Evolutionary conservation across 2,797 vertebrate genomes (phyloP).

Genomic region (Cetoscarus ocellatus): DNA sequence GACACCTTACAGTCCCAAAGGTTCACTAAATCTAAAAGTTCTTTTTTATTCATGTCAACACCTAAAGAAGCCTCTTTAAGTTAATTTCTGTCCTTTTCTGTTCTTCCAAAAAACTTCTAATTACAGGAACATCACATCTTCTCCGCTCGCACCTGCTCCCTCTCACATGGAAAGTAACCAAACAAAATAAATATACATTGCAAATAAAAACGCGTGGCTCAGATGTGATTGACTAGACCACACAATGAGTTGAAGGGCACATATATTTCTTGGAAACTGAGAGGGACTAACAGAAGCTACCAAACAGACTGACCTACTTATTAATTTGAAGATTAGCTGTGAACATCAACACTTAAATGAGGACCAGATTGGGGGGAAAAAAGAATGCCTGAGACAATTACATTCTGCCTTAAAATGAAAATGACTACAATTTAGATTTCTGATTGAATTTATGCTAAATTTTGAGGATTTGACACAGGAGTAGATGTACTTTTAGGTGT

Average conservation of each 20-base stretch:
- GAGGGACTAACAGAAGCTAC: constrained; percentile 69
- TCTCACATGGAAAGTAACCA: constrained; percentile 25
- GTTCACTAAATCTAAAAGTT: constrained; percentile 22
- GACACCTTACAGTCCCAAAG: constrained; percentile 28
- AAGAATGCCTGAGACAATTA: constrained; percentile 32
- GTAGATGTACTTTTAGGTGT: neutral
- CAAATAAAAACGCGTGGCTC: neutral
- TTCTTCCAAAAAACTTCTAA: constrained; percentile 7
- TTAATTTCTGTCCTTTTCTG: constrained; percentile 28
- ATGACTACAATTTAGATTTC: neutral
- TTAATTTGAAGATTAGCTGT: constrained; percentile 69
- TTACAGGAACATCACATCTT: constrained; percentile 16
- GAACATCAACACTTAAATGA: constrained; percentile 59
- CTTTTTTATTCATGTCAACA: constrained; percentile 2
- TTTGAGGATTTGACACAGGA: neutral
- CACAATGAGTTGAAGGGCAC: constrained; percentile 76
- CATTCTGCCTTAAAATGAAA: constrained; percentile 12
- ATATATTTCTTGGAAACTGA: constrained; percentile 80
- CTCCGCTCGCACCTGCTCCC: constrained; percentile 54
- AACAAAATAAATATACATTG: constrained; percentile 18
- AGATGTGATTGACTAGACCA: constrained; percentile 76
- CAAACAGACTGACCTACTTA: constrained; percentile 69
- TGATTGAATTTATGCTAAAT: neutral
- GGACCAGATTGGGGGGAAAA: constrained; percentile 49
- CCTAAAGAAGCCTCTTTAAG: neutral